Base-by-base conservation (phyloP, 2,888 invertebrate species). In the Drosophila mercatorum region DNA sequence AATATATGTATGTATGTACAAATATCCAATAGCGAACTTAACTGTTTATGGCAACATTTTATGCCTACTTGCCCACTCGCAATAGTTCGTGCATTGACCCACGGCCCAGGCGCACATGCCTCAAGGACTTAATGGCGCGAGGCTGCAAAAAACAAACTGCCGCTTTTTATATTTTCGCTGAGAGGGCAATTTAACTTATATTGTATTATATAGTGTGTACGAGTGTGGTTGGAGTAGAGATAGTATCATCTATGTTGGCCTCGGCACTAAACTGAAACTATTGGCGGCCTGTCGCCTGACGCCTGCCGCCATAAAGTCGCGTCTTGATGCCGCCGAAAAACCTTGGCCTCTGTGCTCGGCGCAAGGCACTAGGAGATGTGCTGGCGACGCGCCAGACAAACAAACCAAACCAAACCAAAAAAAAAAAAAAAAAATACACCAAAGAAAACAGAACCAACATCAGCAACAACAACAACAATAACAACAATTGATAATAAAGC, bases 321-420 rank as follows among this genome's bases (percentile, higher is more conserved):
- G 92, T 75, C 92, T 80, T 72, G 62, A 59, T 87, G 91, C 82
- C 92, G 90, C 78, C 90, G 66, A 69, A 81, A 84, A 83, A 82
- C 90, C 90, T 89, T 86, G 90, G 86, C 81, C 86, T 82, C 81
- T 70, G 49, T 64, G 36, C 40, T 55, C 38, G 73, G 75, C 78
- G 38, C 70, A 78, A 78, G 59, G 66, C 62, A 47, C 59, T 74
- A 78, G 75, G 75, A 75, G 80, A 75, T 80, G 68, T 60, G 68
- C 58, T 83, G 83, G 86, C 83, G 73, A 49, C 47, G 46, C 44
- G 83, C 83, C 86, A 83, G 75, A 62, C 78, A 84, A 72, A 79
- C 72, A 81, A 69, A 67, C 60, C 17, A 26, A 38, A 43, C 10
- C 10, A n/a, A 59, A 64, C 55, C 57, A 68, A 31, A 47, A 46